Conservation (phyloP, 2,888 invertebrate species). For the Diaperis boleti region DNA sequence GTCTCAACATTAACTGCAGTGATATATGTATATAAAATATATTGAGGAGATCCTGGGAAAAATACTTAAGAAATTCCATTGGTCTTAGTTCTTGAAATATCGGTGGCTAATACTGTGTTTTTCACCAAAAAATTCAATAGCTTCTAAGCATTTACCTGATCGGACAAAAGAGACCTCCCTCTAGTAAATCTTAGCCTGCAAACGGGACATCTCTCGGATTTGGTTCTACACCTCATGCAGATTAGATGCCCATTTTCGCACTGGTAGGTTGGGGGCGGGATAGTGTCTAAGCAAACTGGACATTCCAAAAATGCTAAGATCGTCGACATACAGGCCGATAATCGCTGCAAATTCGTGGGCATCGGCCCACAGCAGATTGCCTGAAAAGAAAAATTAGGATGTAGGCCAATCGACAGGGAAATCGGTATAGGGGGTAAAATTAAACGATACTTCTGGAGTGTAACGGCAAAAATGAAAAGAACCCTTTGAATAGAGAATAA, state of each 20-base stretch:
- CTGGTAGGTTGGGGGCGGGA: conserved; percentile 73
- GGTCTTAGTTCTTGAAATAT: too few species aligned
- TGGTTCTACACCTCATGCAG: conserved; percentile 72
- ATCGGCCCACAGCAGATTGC: conserved; percentile 70
- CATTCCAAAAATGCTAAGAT: conserved; percentile 72
- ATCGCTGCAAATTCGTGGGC: conserved; percentile 69
- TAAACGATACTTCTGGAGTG: too few species aligned
- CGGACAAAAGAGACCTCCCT: conserved; percentile 69
- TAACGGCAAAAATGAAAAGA: too few species aligned
- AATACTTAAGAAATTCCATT: too few species aligned
- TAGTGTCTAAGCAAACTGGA: conserved; percentile 75
- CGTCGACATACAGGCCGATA: conserved; percentile 68
- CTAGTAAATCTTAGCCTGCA: conserved; percentile 71
- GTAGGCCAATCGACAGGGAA: conserved; percentile 15
- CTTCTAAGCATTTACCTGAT: too few species aligned
- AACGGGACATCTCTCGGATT: conserved; percentile 73
- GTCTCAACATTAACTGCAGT: too few species aligned
- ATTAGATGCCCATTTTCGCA: conserved; percentile 77
- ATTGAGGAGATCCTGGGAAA: too few species aligned
- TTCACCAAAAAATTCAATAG: conserved; percentile 8
- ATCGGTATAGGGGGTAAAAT: too few species aligned
- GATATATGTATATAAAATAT: too few species aligned
- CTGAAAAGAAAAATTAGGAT: too few species aligned
- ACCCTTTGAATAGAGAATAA: too few species aligned
- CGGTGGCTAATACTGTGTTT: too few species aligned